Evolutionary conservation across 2,113 vertebrate species (phyloP), one percentile per base, ranked within the genome.

Genomic region (pig (Sus scrofa)): DNA sequence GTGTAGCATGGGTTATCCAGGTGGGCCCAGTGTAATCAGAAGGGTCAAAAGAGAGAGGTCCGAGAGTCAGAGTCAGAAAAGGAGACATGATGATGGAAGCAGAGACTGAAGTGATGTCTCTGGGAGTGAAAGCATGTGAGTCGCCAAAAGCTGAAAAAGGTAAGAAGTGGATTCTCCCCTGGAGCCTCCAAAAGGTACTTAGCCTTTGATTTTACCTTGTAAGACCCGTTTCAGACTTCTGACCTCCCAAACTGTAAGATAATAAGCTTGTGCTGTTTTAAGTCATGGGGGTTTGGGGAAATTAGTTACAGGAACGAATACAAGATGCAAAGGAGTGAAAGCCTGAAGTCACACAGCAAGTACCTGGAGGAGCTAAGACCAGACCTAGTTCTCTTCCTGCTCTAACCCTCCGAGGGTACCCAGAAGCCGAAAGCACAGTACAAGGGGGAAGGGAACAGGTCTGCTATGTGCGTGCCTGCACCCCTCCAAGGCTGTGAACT

Each of bases 401-500:
- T 24, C n/a, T 2, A 81, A 19, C 9, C 32, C 6, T n/a, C 24
- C 8, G 10, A 11, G n/a, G 30, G 18, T 9, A 56, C 18, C n/a
- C 62, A 11, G 68, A 83, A 86, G 32, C 92, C 50, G 20, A 26
- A 37, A 7, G 4, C 62, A 70, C 7, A 63, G 15, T n/a, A 9
- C 32, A 18, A 62, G 32, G 14, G 18, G 2, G 74, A 26, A 32
- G 63, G 87, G 18, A 12, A 34, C 44, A 79, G 65, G 12, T 7
- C 2, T 12, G 10, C 24, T 22, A 2, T 6, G 34, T 44, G 67
- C 1, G 0, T 19, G 4, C 44, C 44, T 44, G 18, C 50, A 14
- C 14, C 22, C 8, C 50, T 74, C 14, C 32, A 6, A 34, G 52
- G 60, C 34, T 56, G 6, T 24, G 32, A 26, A 0, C 37, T 26